Percentiles rank a stretch among this genome's conserved stretches.
phyloP scores from a whole-genome alignment of 2,888 invertebrate genomes.

The Coelogynopora nodosa region DNA sequence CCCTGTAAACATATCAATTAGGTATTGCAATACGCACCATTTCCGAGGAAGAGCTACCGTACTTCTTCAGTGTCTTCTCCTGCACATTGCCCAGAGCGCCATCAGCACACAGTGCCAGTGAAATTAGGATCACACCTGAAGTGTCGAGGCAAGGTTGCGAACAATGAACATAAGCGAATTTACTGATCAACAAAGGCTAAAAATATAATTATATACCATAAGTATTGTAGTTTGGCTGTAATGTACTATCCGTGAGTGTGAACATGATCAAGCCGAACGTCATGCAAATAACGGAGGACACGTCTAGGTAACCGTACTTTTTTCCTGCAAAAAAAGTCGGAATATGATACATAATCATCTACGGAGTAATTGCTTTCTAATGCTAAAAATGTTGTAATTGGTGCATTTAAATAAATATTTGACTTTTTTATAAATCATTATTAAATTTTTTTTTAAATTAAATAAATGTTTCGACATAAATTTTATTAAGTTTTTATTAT shows the following conservation, averaged over 20 bases:
- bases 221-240: constrained; percentile 67
- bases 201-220: constrained; percentile 63
- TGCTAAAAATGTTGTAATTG: neutral
- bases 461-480: no score
- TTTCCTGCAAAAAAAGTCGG: constrained; percentile 70
- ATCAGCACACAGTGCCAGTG: constrained; percentile 82
- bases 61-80: constrained; percentile 84
- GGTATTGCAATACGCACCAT: constrained; percentile 65
- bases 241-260: constrained; percentile 73
- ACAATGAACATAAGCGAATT: no score
- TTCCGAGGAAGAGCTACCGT: constrained; percentile 80
- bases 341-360: constrained; percentile 45
- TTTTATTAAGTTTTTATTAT: no score
- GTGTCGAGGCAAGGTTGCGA: no score
- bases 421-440: no score
- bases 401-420: neutral
- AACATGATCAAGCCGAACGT: constrained; percentile 84
- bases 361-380: neutral
- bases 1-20: neutral
- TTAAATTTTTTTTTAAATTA: no score
- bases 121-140: constrained; percentile 65
- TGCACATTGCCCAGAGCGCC: constrained; percentile 93
- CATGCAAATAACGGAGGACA: constrained; percentile 78
- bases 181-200: no score
- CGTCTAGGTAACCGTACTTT: constrained; percentile 76